These are phyloP conservation scores for Oligia latruncula DNA, from an alignment of 2,888 invertebrate species.

Conservation along the genomic window DNA sequence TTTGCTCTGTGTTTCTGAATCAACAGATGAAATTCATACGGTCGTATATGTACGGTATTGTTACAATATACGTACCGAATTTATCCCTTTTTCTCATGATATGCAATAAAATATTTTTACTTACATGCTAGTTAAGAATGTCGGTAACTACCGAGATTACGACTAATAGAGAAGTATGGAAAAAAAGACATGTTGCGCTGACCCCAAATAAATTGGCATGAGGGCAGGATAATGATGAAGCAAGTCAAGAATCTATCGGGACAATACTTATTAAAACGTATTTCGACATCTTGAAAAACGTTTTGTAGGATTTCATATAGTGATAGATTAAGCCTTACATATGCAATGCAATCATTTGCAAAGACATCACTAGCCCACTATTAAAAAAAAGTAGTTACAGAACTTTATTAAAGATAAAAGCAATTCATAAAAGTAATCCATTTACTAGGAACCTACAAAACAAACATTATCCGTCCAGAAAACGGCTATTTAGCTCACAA, in stretches of 20 bases:
- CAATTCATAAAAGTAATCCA: conserved; percentile 16
- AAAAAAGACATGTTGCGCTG: no score
- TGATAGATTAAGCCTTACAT: not conserved
- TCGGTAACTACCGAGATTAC: no score
- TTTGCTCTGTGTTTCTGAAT: conserved; percentile 35
- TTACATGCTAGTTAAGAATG: no score
- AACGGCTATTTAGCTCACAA: conserved; percentile 35
- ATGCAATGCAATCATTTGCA: not conserved
- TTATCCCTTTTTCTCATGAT: not conserved
- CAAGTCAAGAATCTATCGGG: no score
- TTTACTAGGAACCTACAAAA: conserved; percentile 23
- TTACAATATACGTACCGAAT: not conserved
- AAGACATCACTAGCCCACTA: not conserved
- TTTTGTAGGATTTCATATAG: not conserved
- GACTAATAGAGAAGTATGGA: no score
- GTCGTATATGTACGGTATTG: not conserved
- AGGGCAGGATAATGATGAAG: not conserved
- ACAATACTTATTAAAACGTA: not conserved
- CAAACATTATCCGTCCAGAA: conserved; percentile 34
- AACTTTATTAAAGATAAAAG: not conserved
- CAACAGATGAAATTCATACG: conserved; percentile 47
- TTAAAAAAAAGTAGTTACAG: not conserved
- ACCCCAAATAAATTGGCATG: not conserved
- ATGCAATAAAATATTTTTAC: not conserved
- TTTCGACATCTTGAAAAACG: not conserved